Conservation (phyloP, 2,113 vertebrate species). For the Corythoichthys intestinalis region DNA sequence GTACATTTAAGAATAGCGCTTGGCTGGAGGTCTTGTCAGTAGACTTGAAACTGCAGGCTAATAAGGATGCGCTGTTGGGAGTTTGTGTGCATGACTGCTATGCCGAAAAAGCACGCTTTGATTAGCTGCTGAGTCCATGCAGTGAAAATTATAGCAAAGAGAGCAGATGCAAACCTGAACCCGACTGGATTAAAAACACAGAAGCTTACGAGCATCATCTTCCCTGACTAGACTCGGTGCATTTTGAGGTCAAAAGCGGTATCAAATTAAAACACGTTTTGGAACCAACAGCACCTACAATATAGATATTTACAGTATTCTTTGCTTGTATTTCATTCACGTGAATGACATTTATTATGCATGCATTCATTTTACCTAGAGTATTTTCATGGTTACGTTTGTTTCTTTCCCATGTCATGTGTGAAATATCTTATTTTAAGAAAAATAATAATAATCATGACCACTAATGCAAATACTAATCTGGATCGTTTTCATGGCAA, state of each 20-base stretch:
- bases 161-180: conserved; percentile 27
- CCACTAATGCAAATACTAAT: no score
- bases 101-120: conserved; percentile 47
- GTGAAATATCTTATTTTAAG: no score
- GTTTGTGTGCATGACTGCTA: conserved; percentile 57
- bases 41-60: conserved; percentile 63
- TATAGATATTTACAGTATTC: neutral
- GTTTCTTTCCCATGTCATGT: no score
- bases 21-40: conserved; percentile 46
- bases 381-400: no score
- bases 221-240: neutral
- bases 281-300: neutral
- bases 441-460: no score
- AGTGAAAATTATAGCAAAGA: conserved; percentile 36
- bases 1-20: conserved; percentile 43
- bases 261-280: conserved; percentile 1
- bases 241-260: conserved; percentile 20
- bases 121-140: conserved; percentile 45
- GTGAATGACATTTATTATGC: no score
- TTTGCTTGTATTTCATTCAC: no score
- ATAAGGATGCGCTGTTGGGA: conserved; percentile 63
- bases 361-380: no score
- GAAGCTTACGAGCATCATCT: neutral
- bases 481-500: neutral
- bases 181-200: conserved; percentile 21